phyloP scores from a whole-genome alignment of 2,888 invertebrate species.

The Alloscopus bannaensis region DNA sequence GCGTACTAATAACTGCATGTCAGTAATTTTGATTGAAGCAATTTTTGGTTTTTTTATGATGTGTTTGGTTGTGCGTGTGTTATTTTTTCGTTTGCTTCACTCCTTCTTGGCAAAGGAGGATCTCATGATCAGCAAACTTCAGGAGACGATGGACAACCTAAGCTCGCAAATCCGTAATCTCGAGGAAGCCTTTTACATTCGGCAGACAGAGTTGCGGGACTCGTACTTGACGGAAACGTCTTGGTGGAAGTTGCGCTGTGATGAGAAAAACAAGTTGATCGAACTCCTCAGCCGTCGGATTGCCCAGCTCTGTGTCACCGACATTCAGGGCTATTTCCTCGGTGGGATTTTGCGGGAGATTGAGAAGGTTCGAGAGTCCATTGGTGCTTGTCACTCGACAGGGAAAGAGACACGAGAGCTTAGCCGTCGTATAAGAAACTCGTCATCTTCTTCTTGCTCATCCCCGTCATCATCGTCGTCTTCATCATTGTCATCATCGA shows the following conservation, averaged over 20 bases:
- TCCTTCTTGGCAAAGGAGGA: slow-evolving; percentile 56
- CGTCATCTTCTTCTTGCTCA: slow-evolving; percentile 22
- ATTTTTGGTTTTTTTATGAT: too few relatives aligned
- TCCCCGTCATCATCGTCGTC: slow-evolving; percentile 27
- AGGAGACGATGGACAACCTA: slow-evolving; percentile 65
- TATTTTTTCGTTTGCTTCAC: slow-evolving; percentile 48
- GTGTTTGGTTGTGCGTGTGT: not conserved
- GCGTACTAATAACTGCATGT: too few relatives aligned
- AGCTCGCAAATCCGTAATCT: slow-evolving; percentile 66
- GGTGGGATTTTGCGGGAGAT: slow-evolving; percentile 71
- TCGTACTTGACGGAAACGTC: slow-evolving; percentile 68
- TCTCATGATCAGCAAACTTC: slow-evolving; percentile 66
- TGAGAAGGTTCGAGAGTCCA: slow-evolving; percentile 55
- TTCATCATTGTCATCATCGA: slow-evolving; percentile 30
- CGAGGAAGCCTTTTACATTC: slow-evolving; percentile 66
- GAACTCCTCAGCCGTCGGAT: slow-evolving; percentile 69
- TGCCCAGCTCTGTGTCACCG: slow-evolving; percentile 72
- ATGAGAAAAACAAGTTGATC: slow-evolving; percentile 72
- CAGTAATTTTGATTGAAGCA: too few relatives aligned
- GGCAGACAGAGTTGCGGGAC: slow-evolving; percentile 68
- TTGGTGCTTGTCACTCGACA: slow-evolving; percentile 37
- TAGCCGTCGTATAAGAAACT: slow-evolving; percentile 10
- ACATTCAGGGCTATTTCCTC: slow-evolving; percentile 70
- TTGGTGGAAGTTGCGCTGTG: slow-evolving; percentile 70
- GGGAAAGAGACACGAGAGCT: slow-evolving; percentile 35